Base-by-base conservation (phyloP, 2,888 invertebrate species). In the Cloeon dipterum region DNA sequence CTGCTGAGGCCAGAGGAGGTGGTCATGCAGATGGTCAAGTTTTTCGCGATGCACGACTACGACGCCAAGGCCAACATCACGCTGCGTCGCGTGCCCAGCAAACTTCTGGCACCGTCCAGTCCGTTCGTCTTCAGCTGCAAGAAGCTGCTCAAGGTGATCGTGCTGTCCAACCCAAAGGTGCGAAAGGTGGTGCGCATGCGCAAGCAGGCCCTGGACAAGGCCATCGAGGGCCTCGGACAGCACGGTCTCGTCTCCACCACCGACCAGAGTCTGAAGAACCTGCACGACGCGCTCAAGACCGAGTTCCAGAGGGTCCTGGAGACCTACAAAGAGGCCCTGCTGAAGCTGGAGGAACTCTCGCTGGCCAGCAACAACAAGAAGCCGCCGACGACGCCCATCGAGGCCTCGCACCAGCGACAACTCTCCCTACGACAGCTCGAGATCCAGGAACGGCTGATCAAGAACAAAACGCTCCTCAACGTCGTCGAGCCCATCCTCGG, bases 341-440 rank as follows among this genome's bases (percentile, higher is more conserved):
- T 81, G 51, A 83, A 83, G 54, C 60, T 89, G 48, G 86, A 89
- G 43, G 57, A 59, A 36, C 45, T 58, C 35, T 52, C 53, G 1
- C 53, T 25, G 10, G 34, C 34, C 66, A 17, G 54, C 18, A 44
- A 44, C 16, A 41, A 39, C 34, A 46, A 43, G 26, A 68, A 65
- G 48, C 72, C 71, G 40, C 57, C 57, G 1, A 54, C 57, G 46
- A 76, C 77, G 42, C 83, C 83, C 17, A 78, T 81, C 1, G 73
- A 77, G 25, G 78, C 85, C 1, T 85, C 85, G 29, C 89, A 91
- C 61, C 89, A 89, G 56, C 65, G 89, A 18, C 71, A 88, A 34
- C 61, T 91, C 43, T 79, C 83, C 35, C 65, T 88, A 39, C 74
- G 73, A 36, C 77, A 82, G 49, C 68, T 72, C 7, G 88, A 89